Evolutionary conservation across 2,113 vertebrate genomes (phyloP).

Genomic region (Grantiella picta): DNA sequence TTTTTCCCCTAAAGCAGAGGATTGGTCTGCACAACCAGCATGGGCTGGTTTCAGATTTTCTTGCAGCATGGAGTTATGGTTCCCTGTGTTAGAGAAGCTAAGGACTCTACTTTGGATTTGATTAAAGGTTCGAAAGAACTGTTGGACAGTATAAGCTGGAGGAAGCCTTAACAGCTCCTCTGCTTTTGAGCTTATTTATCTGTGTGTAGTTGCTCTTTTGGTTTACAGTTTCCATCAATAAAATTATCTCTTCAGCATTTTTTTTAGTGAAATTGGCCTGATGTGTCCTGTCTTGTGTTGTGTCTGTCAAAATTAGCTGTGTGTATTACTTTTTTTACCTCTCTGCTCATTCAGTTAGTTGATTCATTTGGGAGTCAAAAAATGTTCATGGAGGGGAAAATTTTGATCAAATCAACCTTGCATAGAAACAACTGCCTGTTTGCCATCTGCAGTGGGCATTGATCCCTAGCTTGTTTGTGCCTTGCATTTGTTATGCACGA

Average conservation of each 20-base stretch:
- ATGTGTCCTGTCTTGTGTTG: neutral
- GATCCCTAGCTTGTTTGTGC: constrained; percentile 61
- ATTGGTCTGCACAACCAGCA: neutral
- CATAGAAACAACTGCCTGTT: constrained; percentile 17
- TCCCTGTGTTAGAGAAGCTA: neutral
- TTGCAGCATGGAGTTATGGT: accelerated
- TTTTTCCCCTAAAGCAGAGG: neutral
- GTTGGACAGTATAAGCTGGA: neutral
- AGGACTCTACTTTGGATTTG: accelerated
- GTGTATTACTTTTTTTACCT: neutral
- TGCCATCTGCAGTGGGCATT: constrained; percentile 71
- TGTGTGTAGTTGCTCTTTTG: neutral
- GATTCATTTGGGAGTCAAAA: constrained; percentile 10
- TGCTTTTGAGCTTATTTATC: neutral
- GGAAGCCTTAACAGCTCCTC: neutral
- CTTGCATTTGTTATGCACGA: constrained; percentile 62
- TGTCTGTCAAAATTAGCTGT: neutral
- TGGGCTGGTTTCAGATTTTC: neutral
- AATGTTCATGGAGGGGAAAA: neutral
- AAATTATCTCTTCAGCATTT: neutral
- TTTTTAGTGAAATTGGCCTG: neutral
- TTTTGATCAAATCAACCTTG: constrained; percentile 33
- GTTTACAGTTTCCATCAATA: neutral
- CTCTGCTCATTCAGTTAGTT: neutral
- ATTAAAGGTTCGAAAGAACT: neutral